phyloP scores from a whole-genome alignment of 2,888 invertebrate genomes.

The Drosophila rubida region DNA sequence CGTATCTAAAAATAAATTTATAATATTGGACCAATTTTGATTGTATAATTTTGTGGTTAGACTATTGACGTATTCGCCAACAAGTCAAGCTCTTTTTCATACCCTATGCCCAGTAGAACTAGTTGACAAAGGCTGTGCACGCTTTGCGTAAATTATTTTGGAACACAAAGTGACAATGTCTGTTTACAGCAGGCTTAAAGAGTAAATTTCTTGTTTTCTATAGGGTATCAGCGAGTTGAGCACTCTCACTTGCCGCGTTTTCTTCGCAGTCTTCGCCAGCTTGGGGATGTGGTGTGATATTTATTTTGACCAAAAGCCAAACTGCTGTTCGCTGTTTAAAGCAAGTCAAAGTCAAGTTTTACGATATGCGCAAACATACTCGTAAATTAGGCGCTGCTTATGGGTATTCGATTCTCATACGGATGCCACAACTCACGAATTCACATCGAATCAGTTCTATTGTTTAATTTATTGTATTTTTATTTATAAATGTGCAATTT shows the following conservation, averaged over 20 bases:
- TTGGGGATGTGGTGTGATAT: conserved; percentile 25
- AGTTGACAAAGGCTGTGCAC: neutral
- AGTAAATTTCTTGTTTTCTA: too few relatives aligned
- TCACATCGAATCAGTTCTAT: conserved; percentile 12
- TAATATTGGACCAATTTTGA: conserved; percentile 16
- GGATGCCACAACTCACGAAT: conserved; percentile 14
- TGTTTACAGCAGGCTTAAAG: too few relatives aligned
- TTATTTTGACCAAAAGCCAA: conserved; percentile 45
- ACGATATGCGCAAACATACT: conserved; percentile 46
- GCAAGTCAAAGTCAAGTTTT: conserved; percentile 77
- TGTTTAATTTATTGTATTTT: conserved; percentile 65
- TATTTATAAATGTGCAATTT: conserved; percentile 74
- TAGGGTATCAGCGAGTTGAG: neutral
- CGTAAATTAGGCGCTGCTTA: conserved; percentile 70
- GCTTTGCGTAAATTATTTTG: too few relatives aligned
- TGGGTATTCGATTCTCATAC: conserved; percentile 45
- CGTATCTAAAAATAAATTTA: conserved; percentile 17
- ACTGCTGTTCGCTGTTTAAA: conserved; percentile 55
- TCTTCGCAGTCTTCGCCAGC: conserved; percentile 27
- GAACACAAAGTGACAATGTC: too few relatives aligned
- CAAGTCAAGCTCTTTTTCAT: conserved; percentile 4
- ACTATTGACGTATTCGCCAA: conserved; percentile 11
- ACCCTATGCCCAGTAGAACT: neutral
- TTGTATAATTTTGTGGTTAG: conserved; percentile 22
- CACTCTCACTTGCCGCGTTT: neutral